Percentiles rank a stretch among this genome's conserved stretches.
These are phyloP conservation scores for Athalia circularis DNA, from an alignment of 2,888 invertebrate genomes.

Conservation along the genomic window DNA sequence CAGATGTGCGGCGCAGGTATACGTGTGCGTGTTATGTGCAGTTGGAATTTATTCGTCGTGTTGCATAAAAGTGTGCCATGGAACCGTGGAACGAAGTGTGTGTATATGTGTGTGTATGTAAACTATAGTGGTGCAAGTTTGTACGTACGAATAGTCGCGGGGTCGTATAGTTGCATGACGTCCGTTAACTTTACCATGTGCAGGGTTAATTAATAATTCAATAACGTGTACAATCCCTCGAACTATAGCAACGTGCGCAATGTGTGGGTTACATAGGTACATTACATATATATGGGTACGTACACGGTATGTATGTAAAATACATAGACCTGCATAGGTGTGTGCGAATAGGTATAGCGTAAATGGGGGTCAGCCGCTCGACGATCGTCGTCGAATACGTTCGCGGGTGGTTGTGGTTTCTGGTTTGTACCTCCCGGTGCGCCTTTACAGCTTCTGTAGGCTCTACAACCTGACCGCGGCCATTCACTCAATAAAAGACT, in stretches of 20 bases:
- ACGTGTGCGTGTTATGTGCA: too few relatives aligned
- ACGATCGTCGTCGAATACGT: conserved; percentile 5
- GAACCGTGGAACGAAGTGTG: not conserved
- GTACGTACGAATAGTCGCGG: too few relatives aligned
- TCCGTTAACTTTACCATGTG: conserved; percentile 63
- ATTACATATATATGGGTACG: too few relatives aligned
- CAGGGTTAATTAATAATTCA: conserved; percentile 69
- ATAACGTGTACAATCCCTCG: conserved; percentile 54
- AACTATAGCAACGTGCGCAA: not conserved
- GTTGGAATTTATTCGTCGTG: not conserved
- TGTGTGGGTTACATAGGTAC: too few relatives aligned
- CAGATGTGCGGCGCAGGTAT: too few relatives aligned
- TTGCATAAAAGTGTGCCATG: too few relatives aligned
- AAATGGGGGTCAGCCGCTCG: conserved; percentile 9
- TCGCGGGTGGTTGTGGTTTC: conserved; percentile 1
- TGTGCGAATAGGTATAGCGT: not conserved
- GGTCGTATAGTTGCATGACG: conserved; percentile 56
- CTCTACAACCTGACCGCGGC: not conserved
- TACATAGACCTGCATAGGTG: not conserved
- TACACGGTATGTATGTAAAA: too few relatives aligned
- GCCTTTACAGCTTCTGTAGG: conserved; percentile 21
- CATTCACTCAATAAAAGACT: conserved; percentile 25
- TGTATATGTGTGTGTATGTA: not conserved
- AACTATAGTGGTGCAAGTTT: not conserved
- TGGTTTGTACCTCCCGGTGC: not conserved